Conservation (phyloP, 2,113 vertebrate species). For the Stomatorhinus ivindoensis region DNA sequence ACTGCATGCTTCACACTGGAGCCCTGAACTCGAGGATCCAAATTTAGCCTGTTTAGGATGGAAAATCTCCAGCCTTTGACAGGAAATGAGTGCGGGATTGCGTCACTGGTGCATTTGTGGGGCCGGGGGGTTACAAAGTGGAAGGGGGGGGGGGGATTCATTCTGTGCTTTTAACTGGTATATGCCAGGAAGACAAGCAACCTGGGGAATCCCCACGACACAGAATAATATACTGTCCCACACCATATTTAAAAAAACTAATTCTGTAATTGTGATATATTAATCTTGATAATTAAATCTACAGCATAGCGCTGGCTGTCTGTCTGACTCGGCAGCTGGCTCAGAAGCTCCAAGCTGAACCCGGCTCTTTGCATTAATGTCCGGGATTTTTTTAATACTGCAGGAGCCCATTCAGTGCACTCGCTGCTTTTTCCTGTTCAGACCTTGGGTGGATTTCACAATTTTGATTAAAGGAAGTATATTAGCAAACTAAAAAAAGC, state of each 20-base stretch:
- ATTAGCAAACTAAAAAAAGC: neutral
- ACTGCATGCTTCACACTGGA: constrained; percentile 19
- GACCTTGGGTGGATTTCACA: neutral
- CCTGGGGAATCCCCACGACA: neutral
- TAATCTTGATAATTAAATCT: no score
- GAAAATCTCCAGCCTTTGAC: constrained; percentile 23
- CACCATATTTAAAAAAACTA: neutral
- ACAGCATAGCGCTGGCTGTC: neutral
- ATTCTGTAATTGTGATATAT: no score
- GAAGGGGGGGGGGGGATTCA: neutral
- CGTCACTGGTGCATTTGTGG: neutral
- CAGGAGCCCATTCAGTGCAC: neutral
- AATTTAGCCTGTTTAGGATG: constrained; percentile 18
- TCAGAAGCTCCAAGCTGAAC: neutral
- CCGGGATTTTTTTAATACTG: neutral
- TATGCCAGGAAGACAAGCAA: neutral
- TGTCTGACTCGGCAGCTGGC: neutral
- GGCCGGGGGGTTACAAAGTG: neutral
- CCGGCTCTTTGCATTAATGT: neutral
- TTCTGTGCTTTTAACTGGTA: neutral
- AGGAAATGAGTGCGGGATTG: constrained; percentile 17
- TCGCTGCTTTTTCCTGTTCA: neutral
- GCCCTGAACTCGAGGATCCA: constrained; percentile 11
- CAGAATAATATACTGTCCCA: neutral
- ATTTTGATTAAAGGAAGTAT: neutral